Conservation (phyloP, 2,113 vertebrate genomes). For the Triplophysa siluroides region DNA sequence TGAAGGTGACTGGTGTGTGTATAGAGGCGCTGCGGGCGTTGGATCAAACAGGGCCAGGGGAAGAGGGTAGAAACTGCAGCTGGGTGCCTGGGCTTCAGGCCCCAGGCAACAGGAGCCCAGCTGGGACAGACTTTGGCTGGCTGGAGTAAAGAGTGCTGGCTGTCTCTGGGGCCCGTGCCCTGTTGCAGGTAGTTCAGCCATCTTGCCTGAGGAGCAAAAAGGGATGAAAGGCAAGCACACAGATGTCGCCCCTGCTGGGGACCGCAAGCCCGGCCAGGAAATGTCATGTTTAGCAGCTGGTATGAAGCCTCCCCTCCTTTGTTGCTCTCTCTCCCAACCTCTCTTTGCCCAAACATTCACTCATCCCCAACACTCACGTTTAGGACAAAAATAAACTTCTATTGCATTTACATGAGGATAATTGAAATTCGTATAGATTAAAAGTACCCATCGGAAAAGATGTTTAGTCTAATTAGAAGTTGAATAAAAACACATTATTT, state of each 20-base stretch:
- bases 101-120: constrained; percentile 69
- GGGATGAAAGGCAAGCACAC: constrained; percentile 80
- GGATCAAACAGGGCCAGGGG: constrained; percentile 67
- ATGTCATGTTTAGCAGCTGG: constrained; percentile 80
- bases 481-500: too few relatives aligned
- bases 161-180: constrained; percentile 68
- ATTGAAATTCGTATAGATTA: too few relatives aligned
- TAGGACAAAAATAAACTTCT: too few relatives aligned
- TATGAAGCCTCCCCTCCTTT: constrained; percentile 61
- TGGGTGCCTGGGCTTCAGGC: constrained; percentile 64
- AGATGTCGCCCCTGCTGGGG: constrained; percentile 78
- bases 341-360: constrained; percentile 2
- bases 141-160: constrained; percentile 65
- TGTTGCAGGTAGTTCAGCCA: constrained; percentile 76
- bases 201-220: constrained; percentile 61
- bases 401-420: too few relatives aligned
- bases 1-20: constrained; percentile 31
- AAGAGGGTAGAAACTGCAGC: constrained; percentile 75
- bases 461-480: too few relatives aligned
- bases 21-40: constrained; percentile 59
- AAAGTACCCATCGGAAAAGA: too few relatives aligned
- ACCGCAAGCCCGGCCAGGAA: constrained; percentile 77
- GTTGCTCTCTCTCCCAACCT: constrained; percentile 58
- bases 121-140: constrained; percentile 70
- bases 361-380: constrained; percentile 21